Conservation (phyloP, 2,888 invertebrate genomes). For the Sussaba pulchella region DNA sequence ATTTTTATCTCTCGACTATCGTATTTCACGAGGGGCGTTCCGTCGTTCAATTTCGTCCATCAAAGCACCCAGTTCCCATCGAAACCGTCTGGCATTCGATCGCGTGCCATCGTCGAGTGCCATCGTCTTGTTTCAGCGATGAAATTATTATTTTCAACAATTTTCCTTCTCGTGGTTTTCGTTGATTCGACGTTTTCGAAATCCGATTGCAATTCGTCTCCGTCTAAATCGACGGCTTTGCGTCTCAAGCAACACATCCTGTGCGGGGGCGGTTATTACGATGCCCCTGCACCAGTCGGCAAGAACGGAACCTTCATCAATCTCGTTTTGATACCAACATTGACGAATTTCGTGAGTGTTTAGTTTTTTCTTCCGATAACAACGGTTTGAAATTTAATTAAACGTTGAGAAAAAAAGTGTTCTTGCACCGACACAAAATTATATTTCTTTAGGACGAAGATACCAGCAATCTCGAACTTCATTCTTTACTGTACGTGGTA, state of each 20-base stretch:
- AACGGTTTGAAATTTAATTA: too few species aligned
- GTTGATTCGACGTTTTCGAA: background rate
- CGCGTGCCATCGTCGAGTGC: conserved; percentile 12
- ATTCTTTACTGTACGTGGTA: conserved; percentile 11
- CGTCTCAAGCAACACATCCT: background rate
- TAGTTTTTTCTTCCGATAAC: background rate
- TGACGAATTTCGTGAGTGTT: conserved; percentile 17
- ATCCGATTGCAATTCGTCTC: background rate
- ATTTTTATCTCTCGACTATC: conserved; percentile 4
- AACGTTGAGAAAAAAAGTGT: too few species aligned
- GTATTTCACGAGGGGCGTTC: conserved; percentile 16
- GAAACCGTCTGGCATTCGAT: background rate
- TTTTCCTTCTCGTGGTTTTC: background rate
- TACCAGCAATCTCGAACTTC: conserved; percentile 8
- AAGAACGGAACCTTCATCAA: background rate
- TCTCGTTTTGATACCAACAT: background rate
- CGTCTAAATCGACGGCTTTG: background rate
- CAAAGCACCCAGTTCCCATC: too few species aligned
- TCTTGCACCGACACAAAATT: conserved; percentile 3
- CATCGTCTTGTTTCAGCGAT: background rate
- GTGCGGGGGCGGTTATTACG: background rate
- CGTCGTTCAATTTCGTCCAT: background rate
- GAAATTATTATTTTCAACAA: background rate
- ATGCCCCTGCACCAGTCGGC: background rate
- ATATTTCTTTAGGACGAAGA: conserved; percentile 20